Evolutionary conservation across 2,113 vertebrate genomes (phyloP).

Genomic region (Coryphaenoides rupestris): DNA sequence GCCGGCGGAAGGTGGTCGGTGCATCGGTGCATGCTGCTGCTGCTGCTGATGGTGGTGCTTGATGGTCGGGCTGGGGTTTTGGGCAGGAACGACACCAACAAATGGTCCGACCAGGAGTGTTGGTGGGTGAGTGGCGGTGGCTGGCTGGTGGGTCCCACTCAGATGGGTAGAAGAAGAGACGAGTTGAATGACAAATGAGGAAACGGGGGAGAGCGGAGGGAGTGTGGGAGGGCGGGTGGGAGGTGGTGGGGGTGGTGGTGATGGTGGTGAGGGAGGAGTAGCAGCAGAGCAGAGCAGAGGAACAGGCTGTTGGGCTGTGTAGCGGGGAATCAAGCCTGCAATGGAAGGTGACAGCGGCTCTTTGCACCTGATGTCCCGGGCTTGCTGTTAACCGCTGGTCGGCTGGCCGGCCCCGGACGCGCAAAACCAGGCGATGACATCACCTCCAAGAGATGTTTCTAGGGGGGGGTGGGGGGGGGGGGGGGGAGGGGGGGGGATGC

Average conservation of each 20-base stretch:
- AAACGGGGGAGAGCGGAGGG: no score
- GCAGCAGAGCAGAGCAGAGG: conserved; percentile 57
- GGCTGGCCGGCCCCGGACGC: conserved; percentile 58
- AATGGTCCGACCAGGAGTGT: conserved; percentile 49
- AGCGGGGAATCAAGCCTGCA: conserved; percentile 63
- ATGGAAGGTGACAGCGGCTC: conserved; percentile 62
- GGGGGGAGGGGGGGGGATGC: conserved; percentile 45
- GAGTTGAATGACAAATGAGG: no score
- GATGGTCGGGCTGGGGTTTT: conserved; percentile 48
- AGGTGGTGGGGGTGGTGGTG: no score
- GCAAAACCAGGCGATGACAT: conserved; percentile 77
- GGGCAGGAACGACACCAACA: conserved; percentile 60
- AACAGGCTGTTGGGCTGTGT: conserved; percentile 63
- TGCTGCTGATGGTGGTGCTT: conserved; percentile 11
- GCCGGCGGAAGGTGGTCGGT: neutral
- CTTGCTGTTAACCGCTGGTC: conserved; percentile 63
- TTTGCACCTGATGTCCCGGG: conserved; percentile 78
- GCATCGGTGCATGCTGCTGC: no score
- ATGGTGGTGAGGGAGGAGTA: conserved; percentile 41
- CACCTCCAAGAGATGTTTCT: conserved; percentile 73
- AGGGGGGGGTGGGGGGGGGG: conserved; percentile 42
- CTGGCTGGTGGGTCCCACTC: no score
- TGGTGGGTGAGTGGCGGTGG: no score
- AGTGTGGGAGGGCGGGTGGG: no score
- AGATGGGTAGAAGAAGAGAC: no score